A percentile compares a stretch with the other conserved stretches of the same genome.
These are phyloP conservation scores for Lamprotornis superbus DNA, from an alignment of 2,113 vertebrate genomes.

Conservation along the genomic window DNA sequence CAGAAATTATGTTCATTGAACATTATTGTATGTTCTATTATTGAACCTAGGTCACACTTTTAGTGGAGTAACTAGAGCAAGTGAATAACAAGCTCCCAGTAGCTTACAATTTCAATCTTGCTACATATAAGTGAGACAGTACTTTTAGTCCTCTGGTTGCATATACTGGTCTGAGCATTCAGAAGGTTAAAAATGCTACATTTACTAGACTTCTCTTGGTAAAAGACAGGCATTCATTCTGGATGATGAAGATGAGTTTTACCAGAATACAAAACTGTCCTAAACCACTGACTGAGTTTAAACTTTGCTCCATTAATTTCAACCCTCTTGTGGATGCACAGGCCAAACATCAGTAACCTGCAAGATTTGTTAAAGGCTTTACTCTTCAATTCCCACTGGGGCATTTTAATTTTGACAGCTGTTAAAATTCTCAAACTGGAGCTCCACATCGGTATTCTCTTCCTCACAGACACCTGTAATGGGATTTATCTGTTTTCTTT, in stretches of 20 bases:
- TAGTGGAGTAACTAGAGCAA: not conserved
- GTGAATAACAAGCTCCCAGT: not conserved
- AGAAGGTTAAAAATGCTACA: not conserved
- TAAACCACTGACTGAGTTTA: constrained; percentile 28
- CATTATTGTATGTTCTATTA: not conserved
- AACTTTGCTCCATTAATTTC: constrained; percentile 56
- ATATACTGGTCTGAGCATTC: not conserved
- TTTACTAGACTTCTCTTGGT: not conserved
- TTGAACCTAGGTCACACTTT: not conserved
- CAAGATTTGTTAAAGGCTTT: constrained; percentile 67
- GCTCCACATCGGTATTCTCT: constrained; percentile 51
- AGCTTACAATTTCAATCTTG: not conserved
- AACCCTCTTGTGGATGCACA: constrained; percentile 44
- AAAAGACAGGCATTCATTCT: constrained; percentile 14
- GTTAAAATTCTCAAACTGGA: constrained; percentile 66
- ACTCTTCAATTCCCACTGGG: constrained; percentile 59
- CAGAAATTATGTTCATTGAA: not conserved
- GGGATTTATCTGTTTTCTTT: constrained; percentile 68
- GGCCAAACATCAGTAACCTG: constrained; percentile 59
- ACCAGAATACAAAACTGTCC: constrained; percentile 46
- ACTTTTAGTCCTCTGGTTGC: not conserved
- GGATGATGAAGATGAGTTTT: constrained; percentile 13
- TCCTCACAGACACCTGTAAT: constrained; percentile 69
- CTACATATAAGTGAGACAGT: not conserved
- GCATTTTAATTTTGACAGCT: constrained; percentile 73